Conservation (phyloP, 1,140 invertebrate species). For the Ceratina calcarata region DNA sequence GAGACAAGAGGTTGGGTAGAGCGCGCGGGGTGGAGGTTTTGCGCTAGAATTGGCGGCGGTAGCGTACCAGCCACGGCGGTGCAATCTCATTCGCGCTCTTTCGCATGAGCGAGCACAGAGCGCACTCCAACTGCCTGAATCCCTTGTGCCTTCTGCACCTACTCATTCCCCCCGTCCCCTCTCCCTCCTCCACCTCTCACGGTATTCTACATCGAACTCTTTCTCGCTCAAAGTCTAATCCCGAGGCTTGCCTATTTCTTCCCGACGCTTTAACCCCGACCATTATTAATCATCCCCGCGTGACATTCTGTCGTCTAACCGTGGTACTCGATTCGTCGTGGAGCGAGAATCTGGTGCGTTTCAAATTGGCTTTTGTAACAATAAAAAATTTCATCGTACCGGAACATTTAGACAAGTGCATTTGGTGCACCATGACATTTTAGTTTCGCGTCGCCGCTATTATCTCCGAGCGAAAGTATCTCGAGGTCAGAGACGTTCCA, state of each 20-base stretch:
- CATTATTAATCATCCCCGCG: slow-evolving; percentile 33
- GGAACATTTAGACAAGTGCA: no score
- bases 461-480: slow-evolving; percentile 20
- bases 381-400: not conserved
- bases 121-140: slow-evolving; percentile 51
- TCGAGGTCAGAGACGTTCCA: slow-evolving; percentile 11
- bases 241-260: slow-evolving; percentile 33
- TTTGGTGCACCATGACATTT: not conserved
- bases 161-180: slow-evolving; percentile 30
- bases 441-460: not conserved
- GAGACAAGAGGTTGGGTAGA: slow-evolving; percentile 43
- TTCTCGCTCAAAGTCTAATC: slow-evolving; percentile 24
- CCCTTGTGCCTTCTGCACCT: slow-evolving; percentile 58
- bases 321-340: no score
- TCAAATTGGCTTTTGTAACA: no score
- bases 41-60: slow-evolving; percentile 67
- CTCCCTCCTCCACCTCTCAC: slow-evolving; percentile 27
- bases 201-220: slow-evolving; percentile 28
- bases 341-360: no score
- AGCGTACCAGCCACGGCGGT: slow-evolving; percentile 60
- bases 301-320: slow-evolving; percentile 1
- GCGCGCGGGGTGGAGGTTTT: slow-evolving; percentile 10
- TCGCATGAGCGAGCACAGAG: slow-evolving; percentile 69
- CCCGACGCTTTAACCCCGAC: slow-evolving; percentile 24
- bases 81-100: slow-evolving; percentile 76